phyloP scores from a whole-genome alignment of 2,797 vertebrate species.

The Oryzias sinensis region DNA sequence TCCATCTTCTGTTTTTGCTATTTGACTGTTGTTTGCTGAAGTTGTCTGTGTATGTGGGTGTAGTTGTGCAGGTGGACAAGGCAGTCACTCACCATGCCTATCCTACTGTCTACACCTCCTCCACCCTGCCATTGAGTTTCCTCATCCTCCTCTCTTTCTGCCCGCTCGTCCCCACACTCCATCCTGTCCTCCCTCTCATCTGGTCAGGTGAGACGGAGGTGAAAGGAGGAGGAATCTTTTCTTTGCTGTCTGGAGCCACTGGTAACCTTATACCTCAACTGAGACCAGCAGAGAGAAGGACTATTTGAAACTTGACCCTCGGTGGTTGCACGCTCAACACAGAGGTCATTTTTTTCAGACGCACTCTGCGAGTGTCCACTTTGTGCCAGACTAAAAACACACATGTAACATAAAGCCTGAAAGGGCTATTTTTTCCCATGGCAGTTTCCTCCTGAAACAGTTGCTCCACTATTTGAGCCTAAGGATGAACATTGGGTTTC shows the following conservation, averaged over 20 bases:
- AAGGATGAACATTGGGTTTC: no score
- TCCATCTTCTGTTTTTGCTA: constrained; percentile 60
- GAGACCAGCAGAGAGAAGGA: constrained; percentile 44
- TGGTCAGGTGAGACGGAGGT: constrained; percentile 55
- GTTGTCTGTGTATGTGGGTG: constrained; percentile 8
- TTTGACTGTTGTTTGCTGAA: constrained; percentile 29
- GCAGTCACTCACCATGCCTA: constrained; percentile 28
- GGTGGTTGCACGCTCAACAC: constrained; percentile 68
- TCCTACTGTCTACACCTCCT: constrained; percentile 3
- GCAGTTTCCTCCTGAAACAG: no score
- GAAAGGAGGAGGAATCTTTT: constrained; percentile 50
- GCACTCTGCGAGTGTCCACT: constrained; percentile 49
- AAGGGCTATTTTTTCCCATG: constrained; percentile 4
- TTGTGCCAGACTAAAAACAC: not conserved
- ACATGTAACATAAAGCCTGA: constrained; percentile 19
- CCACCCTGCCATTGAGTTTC: constrained; percentile 10
- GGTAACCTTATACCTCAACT: constrained; percentile 70
- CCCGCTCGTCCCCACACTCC: constrained; percentile 35
- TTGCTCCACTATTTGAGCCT: no score
- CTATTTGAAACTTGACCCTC: constrained; percentile 66
- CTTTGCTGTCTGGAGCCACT: constrained; percentile 75
- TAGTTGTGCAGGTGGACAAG: constrained; percentile 44
- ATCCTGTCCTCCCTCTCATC: constrained; percentile 24
- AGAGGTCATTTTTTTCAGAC: constrained; percentile 69
- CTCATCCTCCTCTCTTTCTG: constrained; percentile 10